Percentiles rank a stretch among this genome's conserved stretches.
Conservation (phyloP, 1,140 invertebrate species). For the Dreissena polymorpha region DNA sequence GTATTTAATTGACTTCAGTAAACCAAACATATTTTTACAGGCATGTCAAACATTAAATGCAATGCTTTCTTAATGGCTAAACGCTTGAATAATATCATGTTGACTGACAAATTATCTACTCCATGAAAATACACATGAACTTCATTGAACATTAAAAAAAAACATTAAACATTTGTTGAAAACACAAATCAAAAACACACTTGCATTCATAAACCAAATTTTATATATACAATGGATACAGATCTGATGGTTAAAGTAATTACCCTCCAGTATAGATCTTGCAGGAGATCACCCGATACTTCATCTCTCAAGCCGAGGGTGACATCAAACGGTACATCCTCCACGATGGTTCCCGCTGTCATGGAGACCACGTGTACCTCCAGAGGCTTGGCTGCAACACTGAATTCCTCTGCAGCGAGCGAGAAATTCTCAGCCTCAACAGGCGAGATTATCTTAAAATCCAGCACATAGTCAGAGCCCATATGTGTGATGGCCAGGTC, state of each 20-base stretch:
- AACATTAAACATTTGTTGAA: no score
- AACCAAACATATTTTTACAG: neutral
- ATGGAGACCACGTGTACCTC: slow-evolving; percentile 41
- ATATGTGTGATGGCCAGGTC: slow-evolving; percentile 40
- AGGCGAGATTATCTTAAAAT: slow-evolving; percentile 66
- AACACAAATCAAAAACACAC: no score
- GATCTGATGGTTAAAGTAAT: neutral
- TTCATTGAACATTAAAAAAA: no score
- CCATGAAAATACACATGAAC: no score
- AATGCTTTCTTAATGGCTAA: no score
- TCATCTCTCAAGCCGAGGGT: slow-evolving; percentile 59
- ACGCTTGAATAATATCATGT: no score
- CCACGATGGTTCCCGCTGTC: slow-evolving; percentile 27
- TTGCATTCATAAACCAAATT: neutral
- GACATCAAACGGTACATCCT: slow-evolving; percentile 25
- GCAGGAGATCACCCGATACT: slow-evolving; percentile 47
- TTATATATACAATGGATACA: neutral
- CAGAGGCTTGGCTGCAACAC: slow-evolving; percentile 42
- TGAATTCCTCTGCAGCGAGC: slow-evolving; percentile 25
- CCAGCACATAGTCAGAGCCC: slow-evolving; percentile 61
- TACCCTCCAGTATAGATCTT: slow-evolving; percentile 52
- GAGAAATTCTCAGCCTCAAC: slow-evolving; percentile 62
- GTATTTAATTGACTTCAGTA: neutral
- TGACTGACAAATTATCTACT: no score
- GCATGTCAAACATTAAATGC: neutral